Percentiles rank a stretch among this genome's conserved stretches.
Evolutionary conservation across 2,113 vertebrate species (phyloP).

Genomic region (Rana temporaria): DNA sequence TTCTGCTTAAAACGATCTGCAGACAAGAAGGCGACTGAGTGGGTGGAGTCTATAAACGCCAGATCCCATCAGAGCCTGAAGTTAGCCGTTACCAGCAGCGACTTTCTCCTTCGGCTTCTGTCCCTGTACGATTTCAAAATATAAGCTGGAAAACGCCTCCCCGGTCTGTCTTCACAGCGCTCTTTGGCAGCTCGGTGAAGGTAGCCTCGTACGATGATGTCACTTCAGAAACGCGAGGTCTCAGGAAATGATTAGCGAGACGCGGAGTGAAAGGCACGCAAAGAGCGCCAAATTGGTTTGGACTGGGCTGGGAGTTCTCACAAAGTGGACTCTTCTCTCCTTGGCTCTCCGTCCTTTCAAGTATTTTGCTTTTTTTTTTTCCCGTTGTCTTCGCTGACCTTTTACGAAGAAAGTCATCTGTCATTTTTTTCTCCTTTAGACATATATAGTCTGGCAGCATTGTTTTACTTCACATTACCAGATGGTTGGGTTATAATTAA

Average conservation of each 20-base stretch:
- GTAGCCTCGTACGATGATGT: conserved; percentile 7
- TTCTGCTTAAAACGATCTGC: no score
- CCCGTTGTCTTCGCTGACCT: neutral
- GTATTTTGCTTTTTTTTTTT: conserved; percentile 44
- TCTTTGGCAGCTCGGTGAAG: neutral
- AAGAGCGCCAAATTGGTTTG: conserved; percentile 29
- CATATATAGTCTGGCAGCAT: neutral
- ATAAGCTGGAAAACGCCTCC: neutral
- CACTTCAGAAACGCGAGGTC: neutral
- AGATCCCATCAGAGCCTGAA: no score
- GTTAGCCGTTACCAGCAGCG: no score
- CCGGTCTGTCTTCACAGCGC: no score
- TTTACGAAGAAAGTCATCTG: conserved; percentile 13
- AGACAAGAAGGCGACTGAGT: no score
- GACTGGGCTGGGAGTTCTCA: conserved; percentile 3
- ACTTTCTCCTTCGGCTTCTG: no score
- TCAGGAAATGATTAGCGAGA: conserved; percentile 33
- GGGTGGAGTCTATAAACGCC: no score
- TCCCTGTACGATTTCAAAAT: no score
- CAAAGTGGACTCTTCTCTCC: neutral
- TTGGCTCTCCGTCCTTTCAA: neutral
- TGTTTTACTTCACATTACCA: no score
- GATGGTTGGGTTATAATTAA: no score
- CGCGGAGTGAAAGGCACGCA: neutral
- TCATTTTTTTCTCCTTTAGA: conserved; percentile 19